Evolutionary conservation across 2,888 invertebrate species (phyloP).

Genomic region (Ceratothoa steindachneri): DNA sequence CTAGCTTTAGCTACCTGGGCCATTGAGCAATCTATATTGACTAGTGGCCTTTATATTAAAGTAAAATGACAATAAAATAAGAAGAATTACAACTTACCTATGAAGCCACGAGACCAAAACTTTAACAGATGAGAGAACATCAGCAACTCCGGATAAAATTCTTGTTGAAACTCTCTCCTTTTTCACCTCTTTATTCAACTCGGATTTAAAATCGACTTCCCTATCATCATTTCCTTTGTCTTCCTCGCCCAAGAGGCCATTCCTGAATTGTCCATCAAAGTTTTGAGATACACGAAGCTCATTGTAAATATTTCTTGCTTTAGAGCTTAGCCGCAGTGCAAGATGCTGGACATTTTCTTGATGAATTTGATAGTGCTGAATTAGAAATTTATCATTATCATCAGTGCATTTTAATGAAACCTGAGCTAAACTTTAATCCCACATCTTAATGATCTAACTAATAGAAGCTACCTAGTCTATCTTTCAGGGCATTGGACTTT

Average conservation of each 20-base stretch:
- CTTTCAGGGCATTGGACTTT: too few species aligned
- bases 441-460: too few species aligned
- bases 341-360: slow-evolving; percentile 87
- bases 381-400: too few species aligned
- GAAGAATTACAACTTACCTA: slow-evolving; percentile 61
- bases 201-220: not conserved
- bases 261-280: slow-evolving; percentile 8
- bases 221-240: slow-evolving; percentile 28
- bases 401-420: too few species aligned
- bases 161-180: slow-evolving; percentile 62
- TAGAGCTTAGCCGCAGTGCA: slow-evolving; percentile 76
- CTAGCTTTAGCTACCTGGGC: too few species aligned
- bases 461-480: too few species aligned
- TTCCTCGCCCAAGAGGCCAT: slow-evolving; percentile 25
- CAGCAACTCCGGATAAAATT: slow-evolving; percentile 78
- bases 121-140: slow-evolving; percentile 77
- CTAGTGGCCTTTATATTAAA: too few species aligned
- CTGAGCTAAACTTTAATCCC: too few species aligned
- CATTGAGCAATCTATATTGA: too few species aligned
- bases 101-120: slow-evolving; percentile 87
- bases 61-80: too few species aligned
- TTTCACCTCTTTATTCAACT: slow-evolving; percentile 23
- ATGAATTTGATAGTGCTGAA: slow-evolving; percentile 82
- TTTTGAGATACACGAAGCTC: slow-evolving; percentile 54
- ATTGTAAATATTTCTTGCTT: slow-evolving; percentile 71